A percentile compares a stretch with the other conserved stretches of the same genome.
These are phyloP conservation scores for Furcula furcula DNA, from an alignment of 2,888 invertebrate species.

Conservation along the genomic window DNA sequence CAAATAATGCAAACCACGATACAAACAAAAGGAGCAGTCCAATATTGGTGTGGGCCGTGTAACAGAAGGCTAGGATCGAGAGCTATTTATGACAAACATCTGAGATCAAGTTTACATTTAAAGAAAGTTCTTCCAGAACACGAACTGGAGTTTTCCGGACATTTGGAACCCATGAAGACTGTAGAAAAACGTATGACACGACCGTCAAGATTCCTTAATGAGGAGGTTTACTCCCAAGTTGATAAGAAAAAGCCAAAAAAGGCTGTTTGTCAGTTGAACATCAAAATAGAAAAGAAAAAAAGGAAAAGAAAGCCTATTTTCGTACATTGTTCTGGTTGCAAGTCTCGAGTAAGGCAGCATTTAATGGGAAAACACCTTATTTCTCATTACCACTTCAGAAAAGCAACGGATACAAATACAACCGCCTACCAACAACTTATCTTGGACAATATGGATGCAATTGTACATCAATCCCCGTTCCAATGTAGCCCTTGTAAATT, in stretches of 20 bases:
- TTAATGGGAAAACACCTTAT: slow-evolving; percentile 92
- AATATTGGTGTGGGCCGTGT: slow-evolving; percentile 92
- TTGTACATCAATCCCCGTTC: slow-evolving; percentile 91
- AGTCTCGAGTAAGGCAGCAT: slow-evolving; percentile 84
- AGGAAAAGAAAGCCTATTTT: slow-evolving; percentile 81
- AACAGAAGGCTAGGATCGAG: slow-evolving; percentile 88
- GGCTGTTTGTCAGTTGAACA: slow-evolving; percentile 28
- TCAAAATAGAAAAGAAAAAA: slow-evolving; percentile 58
- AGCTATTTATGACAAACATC: slow-evolving; percentile 88
- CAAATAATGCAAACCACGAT: slow-evolving; percentile 79
- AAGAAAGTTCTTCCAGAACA: slow-evolving; percentile 85
- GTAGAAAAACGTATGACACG: slow-evolving; percentile 51
- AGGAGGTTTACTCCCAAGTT: slow-evolving; percentile 48
- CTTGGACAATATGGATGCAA: slow-evolving; percentile 88
- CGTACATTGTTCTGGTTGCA: slow-evolving; percentile 87
- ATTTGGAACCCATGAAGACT: slow-evolving; percentile 53
- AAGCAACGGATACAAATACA: slow-evolving; percentile 83
- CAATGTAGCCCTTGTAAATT: slow-evolving; percentile 93
- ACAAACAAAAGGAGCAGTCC: slow-evolving; percentile 77
- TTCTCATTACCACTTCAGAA: slow-evolving; percentile 91
- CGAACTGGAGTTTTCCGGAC: slow-evolving; percentile 84
- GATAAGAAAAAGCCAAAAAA: slow-evolving; percentile 41
- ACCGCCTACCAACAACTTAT: slow-evolving; percentile 84
- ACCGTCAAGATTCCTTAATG: slow-evolving; percentile 58
- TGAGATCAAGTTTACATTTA: slow-evolving; percentile 87